Base-by-base conservation (phyloP, 2,888 invertebrate species). In the Ichneumoninae sp. region DNA sequence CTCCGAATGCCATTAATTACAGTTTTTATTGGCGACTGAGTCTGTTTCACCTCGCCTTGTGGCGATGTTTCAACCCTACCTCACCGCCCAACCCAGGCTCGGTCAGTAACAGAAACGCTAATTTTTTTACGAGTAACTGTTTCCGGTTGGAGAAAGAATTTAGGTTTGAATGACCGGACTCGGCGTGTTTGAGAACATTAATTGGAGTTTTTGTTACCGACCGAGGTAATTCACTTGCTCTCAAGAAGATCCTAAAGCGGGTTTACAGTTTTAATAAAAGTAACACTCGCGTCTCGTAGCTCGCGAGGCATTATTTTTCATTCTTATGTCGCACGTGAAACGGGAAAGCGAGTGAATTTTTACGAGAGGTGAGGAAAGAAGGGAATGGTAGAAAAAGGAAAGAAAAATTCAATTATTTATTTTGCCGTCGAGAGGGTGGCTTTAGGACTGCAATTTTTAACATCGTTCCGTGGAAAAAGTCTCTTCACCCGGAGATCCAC, bases 381-480 rank as follows among this genome's bases (percentile, higher is more conserved):
- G 19, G 50, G 30, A 47, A 22, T 10, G 30, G 26, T 1, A 44
- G 26, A 26, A 40, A 26, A 47, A 10, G 52, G 26, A 26, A 22
- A 44, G 74, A 77, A 79, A 69, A 74, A 75, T 79, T 74, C 47
- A 82, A 66, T 82, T 40, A 16, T 65, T 76, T 71, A 82, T 72
- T 77, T 62, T n/a, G 30, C 71, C 71, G 40, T 10, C 70, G 36
- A 16, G 79, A 40, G 16, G 19, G 76, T 54, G 50, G 70, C 54
- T 71, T 44, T 57, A n/a, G 19, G 16, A 40, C n/a, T 36, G 47
- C 16, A 60, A 77, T 82, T 71, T 82, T 71, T 77, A 70, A 66
- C 50, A 66, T 68, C 54, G 30, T 68, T 72, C 19, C 26, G 40
- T 72, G 70, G 7, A 6, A 62, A 75, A 62, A 5, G 62, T 44